Evolutionary conservation across 2,888 invertebrate genomes (phyloP).

Genomic region (Drosophila tripunctata): DNA sequence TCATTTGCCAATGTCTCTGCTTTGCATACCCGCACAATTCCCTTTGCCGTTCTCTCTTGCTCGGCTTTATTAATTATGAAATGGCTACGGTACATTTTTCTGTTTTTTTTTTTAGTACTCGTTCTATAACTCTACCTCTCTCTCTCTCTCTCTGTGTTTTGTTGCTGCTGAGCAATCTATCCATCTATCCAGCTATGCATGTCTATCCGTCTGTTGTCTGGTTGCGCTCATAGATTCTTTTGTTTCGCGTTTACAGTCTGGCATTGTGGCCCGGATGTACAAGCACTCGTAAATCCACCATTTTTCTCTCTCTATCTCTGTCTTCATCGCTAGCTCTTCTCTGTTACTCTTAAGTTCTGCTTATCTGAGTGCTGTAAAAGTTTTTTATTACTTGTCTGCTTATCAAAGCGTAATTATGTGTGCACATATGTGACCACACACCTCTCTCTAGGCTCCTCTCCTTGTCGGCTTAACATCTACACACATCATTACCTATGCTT

Average conservation of each 20-base stretch:
- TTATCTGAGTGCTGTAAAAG: constrained; percentile 28
- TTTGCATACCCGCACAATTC: constrained; percentile 4
- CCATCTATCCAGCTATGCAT: constrained; percentile 56
- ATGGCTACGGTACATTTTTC: constrained; percentile 58
- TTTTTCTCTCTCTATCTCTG: not conserved
- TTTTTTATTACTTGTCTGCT: constrained; percentile 72
- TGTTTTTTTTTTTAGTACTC: constrained; percentile 9
- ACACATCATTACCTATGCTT: constrained; percentile 60
- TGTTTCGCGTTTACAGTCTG: constrained; percentile 67
- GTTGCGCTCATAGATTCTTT: constrained; percentile 66
- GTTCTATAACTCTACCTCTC: not conserved
- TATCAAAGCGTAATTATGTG: constrained; percentile 77
- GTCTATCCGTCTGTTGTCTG: constrained; percentile 41
- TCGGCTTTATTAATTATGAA: constrained; percentile 72
- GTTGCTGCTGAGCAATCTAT: constrained; percentile 53
- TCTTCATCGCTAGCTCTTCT: not conserved
- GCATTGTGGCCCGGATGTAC: constrained; percentile 46
- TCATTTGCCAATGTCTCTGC: constrained; percentile 66
- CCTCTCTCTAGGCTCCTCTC: constrained; percentile 21
- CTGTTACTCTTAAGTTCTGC: too few species aligned
- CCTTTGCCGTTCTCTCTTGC: constrained; percentile 1
- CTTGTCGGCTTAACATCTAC: constrained; percentile 42
- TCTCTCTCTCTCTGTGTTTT: constrained; percentile 10
- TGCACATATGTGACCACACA: constrained; percentile 46
- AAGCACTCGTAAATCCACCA: constrained; percentile 7